Evolutionary conservation across 2,113 vertebrate genomes (phyloP), one percentile per base, ranked within the genome.

Genomic region (Macaca nemestrina): DNA sequence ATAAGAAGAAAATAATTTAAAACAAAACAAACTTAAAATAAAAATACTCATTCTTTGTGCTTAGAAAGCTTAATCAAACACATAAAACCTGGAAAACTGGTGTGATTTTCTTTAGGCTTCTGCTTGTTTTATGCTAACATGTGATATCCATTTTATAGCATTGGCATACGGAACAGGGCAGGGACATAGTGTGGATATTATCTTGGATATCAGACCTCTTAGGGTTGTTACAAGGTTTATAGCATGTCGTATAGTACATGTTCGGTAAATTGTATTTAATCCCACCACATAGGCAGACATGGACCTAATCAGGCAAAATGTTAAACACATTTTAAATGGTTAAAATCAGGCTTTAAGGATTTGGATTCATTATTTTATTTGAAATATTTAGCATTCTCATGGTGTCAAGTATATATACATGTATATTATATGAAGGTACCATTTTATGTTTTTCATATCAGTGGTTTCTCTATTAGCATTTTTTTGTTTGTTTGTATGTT

Each of bases 331-430:
- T 73, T 2, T 48, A 87, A 94, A 50, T 43, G 48, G 13, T 57
- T 93, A 96, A 57, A 76, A 72, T 55, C 40, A 25, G 11, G 23
- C 5, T 76, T 43, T 72, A 73, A 73, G 2, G 9, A 35, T 78
- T 96, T 75, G 25, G 7, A 70, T 8, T 86, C n/a, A 70, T 95
- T 86, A 3, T 68, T 80, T 84, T 64, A n/a, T 78, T 85, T 96
- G 27, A 81, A 93, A 78, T 85, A 40, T 3, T 59, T 59, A n/a
- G 1, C 16, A 38, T 88, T 95, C 45, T 95, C 17, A 83, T 20
- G 20, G 12, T 17, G 67, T 88, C 22, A 95, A 59, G 13, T 87
- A 10, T 4, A 52, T 38, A n/a, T 40, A 84, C 5, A 48, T 72
- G 11, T 68, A 80, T 79, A 78, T 13, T 61, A 1, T 35, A 27